phyloP scores from a whole-genome alignment of 1,140 invertebrate species.

The Penaeus japonicus region DNA sequence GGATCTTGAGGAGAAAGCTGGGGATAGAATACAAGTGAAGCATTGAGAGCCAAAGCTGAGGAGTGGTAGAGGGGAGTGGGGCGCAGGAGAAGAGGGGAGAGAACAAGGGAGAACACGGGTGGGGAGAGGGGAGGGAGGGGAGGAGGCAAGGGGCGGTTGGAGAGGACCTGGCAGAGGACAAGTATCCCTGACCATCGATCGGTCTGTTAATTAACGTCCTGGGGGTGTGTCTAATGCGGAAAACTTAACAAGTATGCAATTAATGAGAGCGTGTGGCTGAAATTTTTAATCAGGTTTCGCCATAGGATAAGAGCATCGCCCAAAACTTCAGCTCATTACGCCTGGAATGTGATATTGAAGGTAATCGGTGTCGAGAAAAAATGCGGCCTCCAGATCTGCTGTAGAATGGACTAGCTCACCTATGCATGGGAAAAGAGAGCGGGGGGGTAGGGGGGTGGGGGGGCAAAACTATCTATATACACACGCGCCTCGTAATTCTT shows the following conservation, averaged over 20 bases:
- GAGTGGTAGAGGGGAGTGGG: neutral
- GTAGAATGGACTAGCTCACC: no score
- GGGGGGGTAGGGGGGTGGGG: neutral
- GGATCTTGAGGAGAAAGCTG: neutral
- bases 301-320: neutral
- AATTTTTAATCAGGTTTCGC: slow-evolving; percentile 4
- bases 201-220: neutral
- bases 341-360: slow-evolving; percentile 1
- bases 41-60: neutral
- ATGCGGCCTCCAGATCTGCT: neutral
- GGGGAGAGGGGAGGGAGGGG: neutral
- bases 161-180: neutral
- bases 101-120: neutral
- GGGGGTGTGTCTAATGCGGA: neutral
- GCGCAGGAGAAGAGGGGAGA: neutral
- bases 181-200: neutral
- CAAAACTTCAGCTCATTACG: neutral
- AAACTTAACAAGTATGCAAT: slow-evolving; percentile 9
- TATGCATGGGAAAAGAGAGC: neutral
- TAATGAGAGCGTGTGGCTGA: slow-evolving; percentile 1
- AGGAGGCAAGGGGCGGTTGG: neutral
- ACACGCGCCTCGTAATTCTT: no score
- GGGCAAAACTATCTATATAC: no score
- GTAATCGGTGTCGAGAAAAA: neutral
- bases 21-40: neutral